Base-by-base conservation (phyloP, 2,113 vertebrate species). In the Leptocoma aspasia region DNA sequence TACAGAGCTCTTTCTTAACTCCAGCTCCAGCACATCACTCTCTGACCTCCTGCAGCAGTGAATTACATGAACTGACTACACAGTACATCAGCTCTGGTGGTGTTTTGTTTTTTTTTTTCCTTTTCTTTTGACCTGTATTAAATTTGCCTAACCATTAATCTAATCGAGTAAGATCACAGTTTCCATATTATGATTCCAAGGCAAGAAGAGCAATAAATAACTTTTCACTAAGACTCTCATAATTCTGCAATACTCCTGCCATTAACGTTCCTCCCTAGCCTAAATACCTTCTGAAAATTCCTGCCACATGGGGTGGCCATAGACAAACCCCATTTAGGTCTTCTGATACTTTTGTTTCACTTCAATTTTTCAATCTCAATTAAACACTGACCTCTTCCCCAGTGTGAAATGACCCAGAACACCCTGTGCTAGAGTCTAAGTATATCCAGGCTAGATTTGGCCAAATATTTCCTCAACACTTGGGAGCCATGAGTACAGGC, bases 1-100 rank as follows among this genome's bases (percentile, higher is more conserved):
- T 97, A 96, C 94, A 95, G 93, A 86, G 91, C 91, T 84, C 93
- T 87, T 96, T 96, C 94, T 93, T 82, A 94, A 92, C 92, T 96
- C 92, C 65, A 90, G 11, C 90, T 70, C 39, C 75, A 95, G 94
- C 91, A 69, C 76, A 92, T 91, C 94, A 73, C 82, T 86, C 90
- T 75, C 59, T 95, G 92, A 88, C 96, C 95, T 96, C 92, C 95
- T 90, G 81, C 90, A 72, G 92, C 17, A 94, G 86, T 77, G 97
- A 97, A 96, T 97, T 96, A 92, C 82, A 92, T 54, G 75, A 90
- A 75, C 89, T 94, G 94, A 90, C 95, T 96, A 47, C 77, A 89
- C 80, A 94, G 76, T 82, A 81, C 69, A 64, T 89, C 89, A 84
- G 93, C 90, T 94, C 82, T 85, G 42, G 33, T 47, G 22, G 2